Base-by-base conservation (phyloP, 2,113 vertebrate species). In the Daboia siamensis region DNA sequence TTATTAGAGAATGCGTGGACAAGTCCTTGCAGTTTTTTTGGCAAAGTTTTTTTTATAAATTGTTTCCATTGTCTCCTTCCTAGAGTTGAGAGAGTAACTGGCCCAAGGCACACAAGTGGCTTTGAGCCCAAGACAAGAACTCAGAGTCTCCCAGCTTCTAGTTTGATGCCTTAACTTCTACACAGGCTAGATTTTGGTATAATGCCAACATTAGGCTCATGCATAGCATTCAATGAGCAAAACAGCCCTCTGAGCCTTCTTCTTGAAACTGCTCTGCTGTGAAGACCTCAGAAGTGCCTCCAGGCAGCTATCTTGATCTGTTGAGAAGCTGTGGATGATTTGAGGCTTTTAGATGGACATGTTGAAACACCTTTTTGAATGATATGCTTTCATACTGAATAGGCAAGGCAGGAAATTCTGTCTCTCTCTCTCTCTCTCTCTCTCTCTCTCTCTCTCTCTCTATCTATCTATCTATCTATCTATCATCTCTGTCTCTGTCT, bases 381-480 rank as follows among this genome's bases (percentile, higher is more conserved):
- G 33, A 80, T 20, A 8, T 39, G n/a, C 69, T 80, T 39, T 5
- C 33, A 33, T 80, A 80, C 33, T 21, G 33, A 80, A 21, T 39
- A 80, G 69, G 33, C 33, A 39, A 39, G 61, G 7, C 61, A 64
- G 5, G 33, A 20, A 80, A 80, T 80, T 48, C 5, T 48, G 46
- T 48, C 5, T 48, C 0, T 48, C 0, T 48, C 4, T 48, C 46
- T 7, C 5, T 48, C 46, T 48, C 46, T 5, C 4, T 48, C 46
- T 48, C 46, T 5, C 0, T 48, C 4, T 48, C 46, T 48, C 1
- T 48, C 4, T 48, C 0, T 48, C 6, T 48, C 0, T 48, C 48
- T 48, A 0, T 48, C 48, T 48, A 0, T 48, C 48, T 48, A 0
- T 48, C 7, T 48, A 1, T 48, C 48, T 48, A 0, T 48, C 48